Evolutionary conservation across 2,797 vertebrate genomes (phyloP), one percentile per base, ranked within the genome.

Genomic region (Australoheros facetus): DNA sequence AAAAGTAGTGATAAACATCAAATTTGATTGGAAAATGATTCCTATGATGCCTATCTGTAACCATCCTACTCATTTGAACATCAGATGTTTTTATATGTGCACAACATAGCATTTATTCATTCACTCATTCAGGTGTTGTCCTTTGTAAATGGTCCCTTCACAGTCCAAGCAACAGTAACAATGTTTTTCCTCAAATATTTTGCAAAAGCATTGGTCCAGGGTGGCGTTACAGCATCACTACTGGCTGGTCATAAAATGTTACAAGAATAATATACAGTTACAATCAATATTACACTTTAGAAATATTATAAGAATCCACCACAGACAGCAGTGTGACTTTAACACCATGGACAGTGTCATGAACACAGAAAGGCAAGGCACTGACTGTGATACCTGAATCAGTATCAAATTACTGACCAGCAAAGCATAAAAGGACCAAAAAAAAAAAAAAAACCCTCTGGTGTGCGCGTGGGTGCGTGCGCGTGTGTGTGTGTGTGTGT

Each of bases 391-490:
- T 48, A 48, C 39, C 62, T 51, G 42, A 51, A 26, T 26, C 62
- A 30, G 10, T 48, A 66, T 69, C 42, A 69, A 69, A 69, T 69
- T 30, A 69, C 42, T 69, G 28, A 69, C 62, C 62, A 69, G 62
- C 42, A 30, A 26, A 48, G 39, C 10, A 53, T 17, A 34, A 26
- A 16, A 58, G 6, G 28, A 57, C 28, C 55, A 58, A 14, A 6
- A 13, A 32, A 32, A 32, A 7, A 32, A 32, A 7, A 7, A 7
- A 32, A 32, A 7, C 2, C 6, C 32, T 32, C 30, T 7, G 32
- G 37, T 39, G 39, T 39, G 10, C 12, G 10, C 3, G 37, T 39
- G 37, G 1, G 37, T 39, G 37, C 11, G 37, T 39, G 37, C 3
- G 37, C 4, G 13, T 42, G n/a, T 14, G 34, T 42, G 5, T 42